Percentiles rank a stretch among this genome's conserved stretches.
Evolutionary conservation across 2,113 vertebrate genomes (phyloP).

Genomic region (Chaetops frenatus): DNA sequence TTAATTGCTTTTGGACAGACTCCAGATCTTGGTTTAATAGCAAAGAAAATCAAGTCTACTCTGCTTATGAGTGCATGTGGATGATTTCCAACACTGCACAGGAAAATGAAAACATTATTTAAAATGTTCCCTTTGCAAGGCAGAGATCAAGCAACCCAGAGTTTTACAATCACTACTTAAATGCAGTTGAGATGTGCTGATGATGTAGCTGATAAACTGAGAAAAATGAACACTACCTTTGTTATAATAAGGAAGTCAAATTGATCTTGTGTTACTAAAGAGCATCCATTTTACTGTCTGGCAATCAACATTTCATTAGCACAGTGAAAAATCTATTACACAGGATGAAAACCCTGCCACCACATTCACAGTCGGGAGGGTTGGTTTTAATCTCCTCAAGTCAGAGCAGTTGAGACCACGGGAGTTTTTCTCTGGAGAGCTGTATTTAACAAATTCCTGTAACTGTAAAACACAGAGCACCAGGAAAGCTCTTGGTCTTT

Average conservation of each 20-base stretch:
- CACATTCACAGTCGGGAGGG: neutral
- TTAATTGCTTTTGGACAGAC: slow-evolving; percentile 8
- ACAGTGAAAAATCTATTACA: neutral
- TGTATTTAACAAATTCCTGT: neutral
- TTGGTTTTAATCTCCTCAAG: neutral
- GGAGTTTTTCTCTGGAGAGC: neutral
- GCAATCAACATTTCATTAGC: neutral
- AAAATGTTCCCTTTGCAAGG: neutral
- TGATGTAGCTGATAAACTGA: slow-evolving; percentile 10
- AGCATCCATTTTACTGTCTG: neutral
- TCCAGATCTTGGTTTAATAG: neutral
- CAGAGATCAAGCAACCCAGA: neutral
- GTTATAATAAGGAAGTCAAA: neutral
- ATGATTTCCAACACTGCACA: neutral
- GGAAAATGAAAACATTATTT: neutral
- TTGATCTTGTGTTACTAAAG: neutral
- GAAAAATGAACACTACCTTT: neutral
- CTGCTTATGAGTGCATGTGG: neutral
- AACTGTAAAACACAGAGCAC: neutral
- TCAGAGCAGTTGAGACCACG: neutral
- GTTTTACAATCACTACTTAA: neutral
- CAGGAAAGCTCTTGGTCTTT: neutral
- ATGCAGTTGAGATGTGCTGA: neutral
- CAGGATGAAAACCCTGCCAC: neutral
- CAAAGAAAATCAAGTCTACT: neutral